Base-by-base conservation (phyloP, 2,113 vertebrate species). In the Oxyruncus cristatus region DNA sequence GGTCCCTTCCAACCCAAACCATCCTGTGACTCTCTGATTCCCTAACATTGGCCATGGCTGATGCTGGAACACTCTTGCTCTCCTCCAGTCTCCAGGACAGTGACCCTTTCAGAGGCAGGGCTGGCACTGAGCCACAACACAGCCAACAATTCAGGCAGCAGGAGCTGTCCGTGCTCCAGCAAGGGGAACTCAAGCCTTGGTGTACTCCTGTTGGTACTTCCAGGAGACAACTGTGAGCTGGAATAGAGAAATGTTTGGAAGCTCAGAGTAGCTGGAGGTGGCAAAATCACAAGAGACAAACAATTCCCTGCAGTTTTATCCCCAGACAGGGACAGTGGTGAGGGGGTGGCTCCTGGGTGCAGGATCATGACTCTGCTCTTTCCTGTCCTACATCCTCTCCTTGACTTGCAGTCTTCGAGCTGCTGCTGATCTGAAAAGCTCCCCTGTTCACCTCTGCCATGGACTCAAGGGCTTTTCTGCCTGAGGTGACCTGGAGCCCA, bases 371-470 rank as follows among this genome's bases (percentile, higher is more conserved):
- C 55, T 41, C 52, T 33, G 33, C 27, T 44, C 21, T 27, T 50
- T 41, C 62, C 65, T 55, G 46, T 50, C 55, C 58, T 37, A 63
- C 59, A 42, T 72, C 52, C 19, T 37, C 19, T 41, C 59, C 52
- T 26, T 72, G 80, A 75, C 76, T 94, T 92, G 5, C 66, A 75
- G 33, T 72, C 89, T 78, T 79, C 61, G 67, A 87, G 77, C 70
- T 71, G 61, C 62, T 92, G 73, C 89, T 94, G 75, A 92, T 91
- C 89, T 78, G 52, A 92, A 88, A 78, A 67, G 33, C 80, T 93
- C 47, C 65, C 61, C 66, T 70, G 33, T 56, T 78, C 94, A 52
- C 68, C 76, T 87, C 83, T 89, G 77, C 27, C 87, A 78, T 0
- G 67, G 59, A 63, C 65, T 72, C 33, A 22, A 35, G 76, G 84